phyloP scores from a whole-genome alignment of 2,888 invertebrate genomes.

The Spicauda simplicius region DNA sequence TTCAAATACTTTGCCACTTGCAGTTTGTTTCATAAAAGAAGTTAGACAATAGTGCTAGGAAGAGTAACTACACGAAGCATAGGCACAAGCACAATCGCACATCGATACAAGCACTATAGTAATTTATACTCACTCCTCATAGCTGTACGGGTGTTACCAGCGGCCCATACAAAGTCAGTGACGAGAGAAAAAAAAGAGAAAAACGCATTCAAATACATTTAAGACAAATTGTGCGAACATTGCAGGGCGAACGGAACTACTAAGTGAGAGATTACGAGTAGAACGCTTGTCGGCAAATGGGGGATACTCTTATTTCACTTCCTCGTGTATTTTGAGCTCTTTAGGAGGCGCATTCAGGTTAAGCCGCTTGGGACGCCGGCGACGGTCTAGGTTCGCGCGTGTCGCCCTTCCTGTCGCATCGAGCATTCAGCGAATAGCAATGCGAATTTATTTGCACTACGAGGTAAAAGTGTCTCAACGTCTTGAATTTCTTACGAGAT shows the following conservation, averaged over 20 bases:
- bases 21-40: slow-evolving; percentile 70
- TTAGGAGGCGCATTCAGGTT: slow-evolving; percentile 75
- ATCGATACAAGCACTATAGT: slow-evolving; percentile 84
- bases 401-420: slow-evolving; percentile 72
- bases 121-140: slow-evolving; percentile 89
- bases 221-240: slow-evolving; percentile 85
- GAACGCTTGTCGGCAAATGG: slow-evolving; percentile 80
- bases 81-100: slow-evolving; percentile 85
- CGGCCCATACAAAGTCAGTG: slow-evolving; percentile 89
- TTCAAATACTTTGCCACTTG: slow-evolving; percentile 66
- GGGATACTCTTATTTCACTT: slow-evolving; percentile 76
- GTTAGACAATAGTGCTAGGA: slow-evolving; percentile 59
- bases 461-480: slow-evolving; percentile 50
- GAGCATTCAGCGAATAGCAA: slow-evolving; percentile 52
- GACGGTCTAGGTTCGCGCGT: slow-evolving; percentile 67
- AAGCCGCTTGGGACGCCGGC: slow-evolving; percentile 72
- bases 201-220: slow-evolving; percentile 86
- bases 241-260: slow-evolving; percentile 85
- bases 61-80: slow-evolving; percentile 74
- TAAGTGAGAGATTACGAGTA: slow-evolving; percentile 85
- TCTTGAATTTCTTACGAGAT: slow-evolving; percentile 26
- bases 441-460: slow-evolving; percentile 58
- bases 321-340: slow-evolving; percentile 79
- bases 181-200: slow-evolving; percentile 86
- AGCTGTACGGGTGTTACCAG: slow-evolving; percentile 88